phyloP scores from a whole-genome alignment of 2,888 invertebrate genomes.

The Allophyes oxyacanthae region DNA sequence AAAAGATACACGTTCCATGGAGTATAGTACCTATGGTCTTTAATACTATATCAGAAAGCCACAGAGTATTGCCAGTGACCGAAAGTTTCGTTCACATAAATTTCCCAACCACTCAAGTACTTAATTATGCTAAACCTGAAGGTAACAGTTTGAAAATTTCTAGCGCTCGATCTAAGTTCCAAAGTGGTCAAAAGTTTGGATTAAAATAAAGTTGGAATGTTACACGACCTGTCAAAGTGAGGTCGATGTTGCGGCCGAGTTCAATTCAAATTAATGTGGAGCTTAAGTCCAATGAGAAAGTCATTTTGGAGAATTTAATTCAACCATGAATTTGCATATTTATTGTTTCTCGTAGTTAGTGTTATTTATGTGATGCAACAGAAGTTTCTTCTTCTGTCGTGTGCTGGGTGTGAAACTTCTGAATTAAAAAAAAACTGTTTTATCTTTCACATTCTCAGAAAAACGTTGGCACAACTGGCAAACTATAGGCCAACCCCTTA shows the following conservation, averaged over 20 bases:
- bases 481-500: too few relatives aligned
- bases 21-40: too few relatives aligned
- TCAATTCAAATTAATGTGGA: slow-evolving; percentile 7
- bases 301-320: slow-evolving; percentile 2
- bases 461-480: too few relatives aligned
- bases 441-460: too few relatives aligned
- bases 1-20: too few relatives aligned
- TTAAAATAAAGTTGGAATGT: slow-evolving; percentile 47
- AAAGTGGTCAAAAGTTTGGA: slow-evolving; percentile 36
- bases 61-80: neutral
- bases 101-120: slow-evolving; percentile 26
- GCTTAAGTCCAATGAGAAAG: slow-evolving; percentile 5
- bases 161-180: slow-evolving; percentile 27
- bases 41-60: neutral
- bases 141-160: slow-evolving; percentile 39
- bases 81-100: slow-evolving; percentile 4
- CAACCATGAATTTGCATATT: neutral
- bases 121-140: slow-evolving; percentile 37
- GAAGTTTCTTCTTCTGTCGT: too few relatives aligned
- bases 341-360: too few relatives aligned
- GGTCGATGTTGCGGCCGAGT: slow-evolving; percentile 12
- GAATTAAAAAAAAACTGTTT: too few relatives aligned
- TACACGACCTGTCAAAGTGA: slow-evolving; percentile 36
- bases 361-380: too few relatives aligned
- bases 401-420: too few relatives aligned